Evolutionary conservation across 2,113 vertebrate species (phyloP).

Genomic region (Corythornis cristatus): DNA sequence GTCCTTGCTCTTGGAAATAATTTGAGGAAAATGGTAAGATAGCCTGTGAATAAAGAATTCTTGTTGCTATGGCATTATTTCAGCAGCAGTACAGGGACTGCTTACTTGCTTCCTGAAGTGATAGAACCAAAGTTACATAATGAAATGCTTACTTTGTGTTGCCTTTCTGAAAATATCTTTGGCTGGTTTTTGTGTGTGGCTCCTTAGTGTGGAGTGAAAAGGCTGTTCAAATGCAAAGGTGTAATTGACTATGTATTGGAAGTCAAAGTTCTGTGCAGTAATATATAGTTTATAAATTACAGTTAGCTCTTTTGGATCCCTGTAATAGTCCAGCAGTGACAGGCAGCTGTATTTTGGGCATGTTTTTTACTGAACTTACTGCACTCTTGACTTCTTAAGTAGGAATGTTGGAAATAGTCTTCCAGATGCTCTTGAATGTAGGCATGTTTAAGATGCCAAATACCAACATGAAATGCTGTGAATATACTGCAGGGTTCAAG

Average conservation of each 20-base stretch:
- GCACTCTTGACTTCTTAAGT: neutral
- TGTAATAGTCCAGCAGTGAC: neutral
- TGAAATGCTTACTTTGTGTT: neutral
- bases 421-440: constrained; percentile 9
- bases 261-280: neutral
- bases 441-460: neutral
- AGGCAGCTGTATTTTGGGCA: neutral
- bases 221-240: neutral
- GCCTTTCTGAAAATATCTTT: neutral
- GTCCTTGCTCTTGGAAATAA: neutral
- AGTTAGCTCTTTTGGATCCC: neutral
- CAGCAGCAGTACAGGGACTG: neutral
- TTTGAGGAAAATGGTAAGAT: neutral
- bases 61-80: neutral
- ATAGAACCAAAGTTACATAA: neutral
- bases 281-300: neutral
- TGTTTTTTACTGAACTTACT: neutral
- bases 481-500: neutral
- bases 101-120: neutral
- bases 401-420: neutral
- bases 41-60: neutral
- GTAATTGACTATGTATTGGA: neutral
- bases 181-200: neutral
- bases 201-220: neutral
- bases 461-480: neutral